A percentile compares a stretch with the other conserved stretches of the same genome.
These are phyloP conservation scores for Drosophila pruinosa DNA, from an alignment of 1,140 invertebrate genomes.

Conservation along the genomic window DNA sequence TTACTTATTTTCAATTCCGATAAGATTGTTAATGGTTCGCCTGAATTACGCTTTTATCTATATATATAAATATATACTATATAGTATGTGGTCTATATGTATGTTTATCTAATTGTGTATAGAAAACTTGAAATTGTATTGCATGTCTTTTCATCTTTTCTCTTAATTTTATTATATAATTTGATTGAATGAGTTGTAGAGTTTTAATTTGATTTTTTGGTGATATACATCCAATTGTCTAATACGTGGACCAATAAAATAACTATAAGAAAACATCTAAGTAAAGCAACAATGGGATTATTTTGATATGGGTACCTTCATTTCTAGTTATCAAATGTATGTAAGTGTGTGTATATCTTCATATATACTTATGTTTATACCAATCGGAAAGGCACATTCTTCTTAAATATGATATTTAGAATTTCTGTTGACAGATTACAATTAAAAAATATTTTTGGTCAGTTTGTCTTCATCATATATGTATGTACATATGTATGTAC, in stretches of 20 bases:
- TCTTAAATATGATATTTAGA: slow-evolving; percentile 44
- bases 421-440: slow-evolving; percentile 22
- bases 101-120: slow-evolving; percentile 33
- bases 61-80: slow-evolving; percentile 10
- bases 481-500: neutral
- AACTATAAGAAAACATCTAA: slow-evolving; percentile 30
- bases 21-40: slow-evolving; percentile 16
- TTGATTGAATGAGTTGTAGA: slow-evolving; percentile 34
- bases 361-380: slow-evolving; percentile 24
- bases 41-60: slow-evolving; percentile 1
- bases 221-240: slow-evolving; percentile 19
- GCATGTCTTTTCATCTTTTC: slow-evolving; percentile 50
- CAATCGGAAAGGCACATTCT: slow-evolving; percentile 47
- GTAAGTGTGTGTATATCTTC: neutral
- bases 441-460: slow-evolving; percentile 28
- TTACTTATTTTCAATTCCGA: slow-evolving; percentile 23
- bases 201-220: slow-evolving; percentile 21
- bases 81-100: slow-evolving; percentile 7
- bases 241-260: slow-evolving; percentile 36
- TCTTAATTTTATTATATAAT: slow-evolving; percentile 29
- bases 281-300: slow-evolving; percentile 23
- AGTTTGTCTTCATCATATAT: slow-evolving; percentile 27
- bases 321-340: neutral
- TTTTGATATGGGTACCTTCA: neutral
- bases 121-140: slow-evolving; percentile 55